These are phyloP conservation scores for Seriola rivoliana DNA, from an alignment of 2,113 vertebrate species.

Conservation along the genomic window DNA sequence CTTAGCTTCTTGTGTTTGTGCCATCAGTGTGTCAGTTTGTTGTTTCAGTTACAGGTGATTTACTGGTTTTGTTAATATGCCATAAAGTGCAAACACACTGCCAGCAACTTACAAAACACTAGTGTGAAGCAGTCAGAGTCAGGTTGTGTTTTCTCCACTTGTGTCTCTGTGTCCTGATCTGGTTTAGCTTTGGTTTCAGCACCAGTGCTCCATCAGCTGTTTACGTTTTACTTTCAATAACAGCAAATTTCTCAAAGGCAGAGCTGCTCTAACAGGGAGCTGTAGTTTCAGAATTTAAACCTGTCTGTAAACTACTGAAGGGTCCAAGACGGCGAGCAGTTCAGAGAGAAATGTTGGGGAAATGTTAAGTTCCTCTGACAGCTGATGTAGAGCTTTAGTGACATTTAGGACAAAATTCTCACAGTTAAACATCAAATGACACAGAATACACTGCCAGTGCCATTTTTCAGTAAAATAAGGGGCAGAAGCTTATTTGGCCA, in stretches of 20 bases:
- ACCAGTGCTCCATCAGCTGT: neutral
- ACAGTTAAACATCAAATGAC: too few species aligned
- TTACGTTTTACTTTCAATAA: neutral
- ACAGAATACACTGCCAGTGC: too few species aligned
- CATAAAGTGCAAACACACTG: neutral
- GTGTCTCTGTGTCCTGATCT: too few species aligned
- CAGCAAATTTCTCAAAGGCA: neutral
- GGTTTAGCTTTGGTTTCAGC: too few species aligned
- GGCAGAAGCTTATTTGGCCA: too few species aligned
- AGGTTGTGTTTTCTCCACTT: neutral
- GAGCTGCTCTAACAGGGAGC: neutral
- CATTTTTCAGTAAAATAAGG: too few species aligned
- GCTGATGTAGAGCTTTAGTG: too few species aligned
- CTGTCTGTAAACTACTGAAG: too few species aligned
- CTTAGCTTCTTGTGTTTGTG: constrained; percentile 39
- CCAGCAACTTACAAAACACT: neutral
- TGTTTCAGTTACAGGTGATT: neutral
- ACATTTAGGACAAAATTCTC: too few species aligned
- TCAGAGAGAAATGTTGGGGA: too few species aligned
- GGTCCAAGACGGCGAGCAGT: too few species aligned
- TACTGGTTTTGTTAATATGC: neutral
- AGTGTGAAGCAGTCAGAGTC: neutral
- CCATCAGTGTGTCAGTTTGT: constrained; percentile 20
- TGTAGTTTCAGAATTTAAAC: neutral
- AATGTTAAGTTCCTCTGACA: too few species aligned